Evolutionary conservation across 2,888 invertebrate genomes (phyloP).

Genomic region (Lepidocyrtinus sp.): DNA sequence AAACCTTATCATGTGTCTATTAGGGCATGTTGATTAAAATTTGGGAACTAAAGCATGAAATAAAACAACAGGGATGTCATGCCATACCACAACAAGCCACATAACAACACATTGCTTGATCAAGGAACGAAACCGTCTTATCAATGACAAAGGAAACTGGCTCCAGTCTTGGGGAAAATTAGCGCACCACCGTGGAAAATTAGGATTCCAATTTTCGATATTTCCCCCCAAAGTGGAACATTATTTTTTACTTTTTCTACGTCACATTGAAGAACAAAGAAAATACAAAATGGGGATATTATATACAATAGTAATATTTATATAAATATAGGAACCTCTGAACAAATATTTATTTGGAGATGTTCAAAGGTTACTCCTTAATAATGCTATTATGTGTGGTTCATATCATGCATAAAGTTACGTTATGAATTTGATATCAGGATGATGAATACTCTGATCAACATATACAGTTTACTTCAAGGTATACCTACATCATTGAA

Average conservation of each 20-base stretch:
- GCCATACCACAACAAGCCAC: too few relatives aligned
- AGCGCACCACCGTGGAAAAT: constrained; percentile 17
- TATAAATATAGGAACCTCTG: neutral
- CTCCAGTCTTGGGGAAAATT: constrained; percentile 19
- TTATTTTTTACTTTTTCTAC: constrained; percentile 16
- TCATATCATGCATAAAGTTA: neutral
- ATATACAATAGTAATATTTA: neutral
- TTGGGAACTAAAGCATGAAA: neutral
- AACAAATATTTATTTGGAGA: neutral
- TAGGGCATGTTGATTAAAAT: neutral
- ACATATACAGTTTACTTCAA: too few relatives aligned
- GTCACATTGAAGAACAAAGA: neutral
- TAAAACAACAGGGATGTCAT: too few relatives aligned
- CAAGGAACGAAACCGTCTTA: neutral
- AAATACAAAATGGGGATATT: neutral
- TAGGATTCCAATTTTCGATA: neutral
- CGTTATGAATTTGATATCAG: neutral
- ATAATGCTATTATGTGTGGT: neutral
- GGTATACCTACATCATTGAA: neutral
- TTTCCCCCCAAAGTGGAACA: neutral
- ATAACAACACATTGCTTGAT: neutral
- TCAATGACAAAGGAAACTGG: constrained; percentile 1
- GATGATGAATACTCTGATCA: too few relatives aligned
- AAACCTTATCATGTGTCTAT: neutral
- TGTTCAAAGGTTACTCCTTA: neutral